Percentiles rank a stretch among this genome's conserved stretches.
Evolutionary conservation across 2,888 invertebrate genomes (phyloP).

Genomic region (Cosmopolites sordidus): DNA sequence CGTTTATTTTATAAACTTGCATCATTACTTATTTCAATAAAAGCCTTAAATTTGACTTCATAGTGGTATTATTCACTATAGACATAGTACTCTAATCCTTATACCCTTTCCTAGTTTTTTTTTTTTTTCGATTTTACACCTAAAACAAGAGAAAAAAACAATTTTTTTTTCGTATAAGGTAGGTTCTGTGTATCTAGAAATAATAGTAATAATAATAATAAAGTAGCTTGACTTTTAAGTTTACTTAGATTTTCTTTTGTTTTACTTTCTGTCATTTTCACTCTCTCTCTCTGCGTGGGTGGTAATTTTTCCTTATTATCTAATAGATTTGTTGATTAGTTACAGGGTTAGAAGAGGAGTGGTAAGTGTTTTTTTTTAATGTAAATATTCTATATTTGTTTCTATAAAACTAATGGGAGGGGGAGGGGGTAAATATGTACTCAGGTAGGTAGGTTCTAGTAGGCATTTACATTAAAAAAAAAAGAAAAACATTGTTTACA

Average conservation of each 20-base stretch:
- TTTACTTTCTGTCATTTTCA: neutral
- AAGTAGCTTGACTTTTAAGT: too few species aligned
- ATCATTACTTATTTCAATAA: constrained; percentile 37
- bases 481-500: too few species aligned
- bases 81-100: constrained; percentile 36
- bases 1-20: neutral
- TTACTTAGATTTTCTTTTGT: neutral
- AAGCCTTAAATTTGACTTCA: constrained; percentile 42
- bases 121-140: neutral
- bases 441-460: too few species aligned
- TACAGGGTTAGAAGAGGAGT: constrained; percentile 46
- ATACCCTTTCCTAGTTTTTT: constrained; percentile 29
- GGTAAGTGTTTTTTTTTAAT: constrained; percentile 38
- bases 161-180: constrained; percentile 8
- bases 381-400: neutral
- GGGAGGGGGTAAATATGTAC: too few species aligned
- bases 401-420: too few species aligned
- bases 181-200: constrained; percentile 6
- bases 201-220: too few species aligned
- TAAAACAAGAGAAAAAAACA: constrained; percentile 8
- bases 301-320: neutral
- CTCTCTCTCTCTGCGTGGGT: neutral
- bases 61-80: constrained; percentile 41
- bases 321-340: constrained; percentile 31
- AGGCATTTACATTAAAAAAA: too few species aligned